Evolutionary conservation across 2,113 vertebrate genomes (phyloP), one percentile per base, ranked within the genome.

Genomic region (Polypterus bichir): DNA sequence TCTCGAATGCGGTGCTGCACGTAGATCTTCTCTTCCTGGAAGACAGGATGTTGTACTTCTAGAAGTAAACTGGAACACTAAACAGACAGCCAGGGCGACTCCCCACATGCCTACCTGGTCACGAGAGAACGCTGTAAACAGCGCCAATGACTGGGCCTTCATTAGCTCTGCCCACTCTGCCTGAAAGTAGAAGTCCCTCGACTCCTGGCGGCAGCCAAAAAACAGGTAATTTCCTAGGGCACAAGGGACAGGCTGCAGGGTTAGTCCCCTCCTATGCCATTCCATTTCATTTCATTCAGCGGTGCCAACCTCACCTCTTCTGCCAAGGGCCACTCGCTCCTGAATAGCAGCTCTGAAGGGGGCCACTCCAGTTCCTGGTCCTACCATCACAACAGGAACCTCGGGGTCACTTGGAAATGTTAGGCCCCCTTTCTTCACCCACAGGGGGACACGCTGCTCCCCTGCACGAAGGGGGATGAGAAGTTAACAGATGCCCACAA

Each of bases 341-440:
- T 99, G 91, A 57, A 97, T 44, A 0, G 82, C 90, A 0, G 96
- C 87, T 70, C 92, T 87, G 81, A 98, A 99, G 3, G 95, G 93
- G 0, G 95, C 94, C 66, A 98, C 93, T 1, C 96, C 96, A 0
- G 96, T 98, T 59, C 96, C 96, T 0, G 95, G 92, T 52, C 94
- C 96, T 10, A 97, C 91, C 95, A 98, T 89, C 57, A 99, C 79
- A 61, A 92, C 79, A 0, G 93, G 86, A 0, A 69, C 85, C 48
- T 74, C 70, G 1, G 64, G 65, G 0, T 87, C 78, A 10, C 61
- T 46, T 0, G 95, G 96, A 68, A 98, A 96, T 69, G 62, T 81
- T 65, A 99, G 59, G 52, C 69, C 69, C 9, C 96, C 95, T 49
- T 83, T 88, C 73, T 89, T 92, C 63, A 93, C 89, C 94, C 95